These are phyloP conservation scores for Coregonus sp. DNA, from an alignment of 2,797 vertebrate species.

Conservation along the genomic window DNA sequence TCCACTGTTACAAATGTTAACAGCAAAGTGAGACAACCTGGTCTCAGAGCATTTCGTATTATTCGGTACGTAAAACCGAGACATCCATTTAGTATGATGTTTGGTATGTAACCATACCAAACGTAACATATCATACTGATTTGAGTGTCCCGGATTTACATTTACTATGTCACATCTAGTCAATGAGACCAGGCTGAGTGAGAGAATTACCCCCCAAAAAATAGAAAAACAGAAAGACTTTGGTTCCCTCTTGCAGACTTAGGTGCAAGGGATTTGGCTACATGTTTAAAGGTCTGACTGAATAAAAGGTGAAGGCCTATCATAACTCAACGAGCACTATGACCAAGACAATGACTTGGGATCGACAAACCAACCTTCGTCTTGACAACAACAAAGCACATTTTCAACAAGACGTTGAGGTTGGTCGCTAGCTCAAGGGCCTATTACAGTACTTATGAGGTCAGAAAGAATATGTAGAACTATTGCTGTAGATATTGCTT, in stretches of 20 bases:
- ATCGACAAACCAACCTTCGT: not conserved
- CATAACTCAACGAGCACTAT: not conserved
- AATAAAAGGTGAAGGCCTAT: not conserved
- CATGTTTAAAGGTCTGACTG: conserved; percentile 4
- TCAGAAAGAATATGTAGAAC: conserved; percentile 31
- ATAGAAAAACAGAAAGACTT: conserved; percentile 29
- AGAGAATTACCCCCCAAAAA: not conserved
- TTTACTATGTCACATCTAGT: too few species aligned
- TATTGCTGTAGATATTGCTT: conserved; percentile 64
- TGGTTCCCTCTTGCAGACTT: conserved; percentile 45
- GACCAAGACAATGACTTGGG: not conserved
- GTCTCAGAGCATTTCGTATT: too few species aligned
- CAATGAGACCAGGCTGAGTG: not conserved
- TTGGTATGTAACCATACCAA: too few species aligned
- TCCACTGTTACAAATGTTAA: not conserved
- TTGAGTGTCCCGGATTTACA: too few species aligned
- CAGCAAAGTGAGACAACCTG: not conserved
- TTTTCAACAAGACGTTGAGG: not conserved
- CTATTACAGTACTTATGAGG: conserved; percentile 36
- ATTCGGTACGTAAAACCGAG: too few species aligned
- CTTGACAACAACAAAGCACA: conserved; percentile 11
- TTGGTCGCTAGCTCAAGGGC: conserved; percentile 41
- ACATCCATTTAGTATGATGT: too few species aligned
- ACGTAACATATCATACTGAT: too few species aligned
- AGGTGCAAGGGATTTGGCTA: conserved; percentile 40